Evolutionary conservation across 1,140 invertebrate genomes (phyloP).

Genomic region (Neuroterus valhalla): DNA sequence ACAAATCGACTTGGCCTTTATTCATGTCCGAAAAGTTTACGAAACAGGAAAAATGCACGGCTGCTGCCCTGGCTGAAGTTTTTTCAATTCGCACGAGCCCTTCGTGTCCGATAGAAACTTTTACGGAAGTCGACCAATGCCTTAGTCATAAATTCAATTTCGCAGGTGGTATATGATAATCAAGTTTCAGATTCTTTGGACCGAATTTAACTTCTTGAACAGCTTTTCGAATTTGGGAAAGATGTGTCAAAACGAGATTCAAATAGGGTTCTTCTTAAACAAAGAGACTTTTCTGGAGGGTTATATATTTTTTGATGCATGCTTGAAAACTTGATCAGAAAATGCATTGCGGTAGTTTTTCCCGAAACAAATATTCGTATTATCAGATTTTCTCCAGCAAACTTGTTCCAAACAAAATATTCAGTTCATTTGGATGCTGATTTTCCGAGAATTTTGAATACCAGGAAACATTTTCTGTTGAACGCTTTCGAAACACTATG

Average conservation of each 20-base stretch:
- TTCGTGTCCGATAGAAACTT: constrained; percentile 21
- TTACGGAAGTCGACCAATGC: constrained; percentile 12
- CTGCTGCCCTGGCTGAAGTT: not conserved
- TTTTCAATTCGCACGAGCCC: not conserved
- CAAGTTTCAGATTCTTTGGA: constrained; percentile 22
- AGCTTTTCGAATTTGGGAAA: constrained; percentile 5
- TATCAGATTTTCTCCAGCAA: no score
- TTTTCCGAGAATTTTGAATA: no score
- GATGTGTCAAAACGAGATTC: not conserved
- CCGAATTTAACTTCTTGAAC: constrained; percentile 15
- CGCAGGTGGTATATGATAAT: constrained; percentile 21
- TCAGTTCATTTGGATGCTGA: no score
- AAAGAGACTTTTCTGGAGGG: no score
- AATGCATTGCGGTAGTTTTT: no score
- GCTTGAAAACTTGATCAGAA: no score
- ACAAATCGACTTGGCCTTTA: not conserved
- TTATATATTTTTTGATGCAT: no score
- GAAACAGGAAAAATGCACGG: constrained; percentile 9
- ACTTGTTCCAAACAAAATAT: no score
- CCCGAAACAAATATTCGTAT: no score
- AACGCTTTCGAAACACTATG: no score
- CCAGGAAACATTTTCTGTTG: no score
- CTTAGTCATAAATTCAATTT: constrained; percentile 29
- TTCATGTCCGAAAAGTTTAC: constrained; percentile 7
- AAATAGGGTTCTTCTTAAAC: not conserved